These are phyloP conservation scores for Glaucomys volans DNA, from an alignment of 2,113 vertebrate species.

Conservation along the genomic window DNA sequence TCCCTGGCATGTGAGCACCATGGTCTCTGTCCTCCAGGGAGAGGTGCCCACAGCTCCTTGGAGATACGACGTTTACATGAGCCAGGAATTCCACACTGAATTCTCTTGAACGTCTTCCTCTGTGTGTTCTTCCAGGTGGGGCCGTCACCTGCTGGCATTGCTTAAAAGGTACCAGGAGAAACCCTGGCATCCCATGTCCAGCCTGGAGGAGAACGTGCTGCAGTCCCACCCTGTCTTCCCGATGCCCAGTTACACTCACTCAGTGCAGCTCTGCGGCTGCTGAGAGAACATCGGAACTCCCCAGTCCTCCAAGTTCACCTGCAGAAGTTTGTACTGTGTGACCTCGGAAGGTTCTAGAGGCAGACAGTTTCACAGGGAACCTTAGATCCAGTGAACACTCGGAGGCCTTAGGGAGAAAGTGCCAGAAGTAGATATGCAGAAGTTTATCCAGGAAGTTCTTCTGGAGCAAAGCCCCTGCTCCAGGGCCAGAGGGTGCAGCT, in stretches of 20 bases:
- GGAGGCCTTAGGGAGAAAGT: neutral
- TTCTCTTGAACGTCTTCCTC: neutral
- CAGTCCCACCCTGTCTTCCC: neutral
- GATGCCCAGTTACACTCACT: accelerated
- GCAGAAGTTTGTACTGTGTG: neutral
- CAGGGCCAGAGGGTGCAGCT: neutral
- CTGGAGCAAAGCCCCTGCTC: no score
- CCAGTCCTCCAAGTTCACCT: neutral
- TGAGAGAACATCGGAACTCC: neutral
- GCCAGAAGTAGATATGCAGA: accelerated
- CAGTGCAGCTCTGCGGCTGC: neutral
- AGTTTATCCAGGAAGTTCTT: neutral
- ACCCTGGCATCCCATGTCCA: neutral
- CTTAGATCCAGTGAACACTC: accelerated
- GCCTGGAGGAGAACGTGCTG: neutral
- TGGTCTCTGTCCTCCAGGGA: neutral
- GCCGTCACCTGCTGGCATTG: neutral
- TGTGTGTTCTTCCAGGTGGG: neutral
- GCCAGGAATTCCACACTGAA: neutral
- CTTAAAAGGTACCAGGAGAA: neutral
- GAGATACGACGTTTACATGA: no score
- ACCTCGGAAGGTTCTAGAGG: neutral
- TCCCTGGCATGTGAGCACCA: neutral
- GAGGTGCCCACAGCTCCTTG: no score
- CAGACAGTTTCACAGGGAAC: accelerated